Evolutionary conservation across 2,797 vertebrate genomes (phyloP).

Genomic region (Picus viridis): DNA sequence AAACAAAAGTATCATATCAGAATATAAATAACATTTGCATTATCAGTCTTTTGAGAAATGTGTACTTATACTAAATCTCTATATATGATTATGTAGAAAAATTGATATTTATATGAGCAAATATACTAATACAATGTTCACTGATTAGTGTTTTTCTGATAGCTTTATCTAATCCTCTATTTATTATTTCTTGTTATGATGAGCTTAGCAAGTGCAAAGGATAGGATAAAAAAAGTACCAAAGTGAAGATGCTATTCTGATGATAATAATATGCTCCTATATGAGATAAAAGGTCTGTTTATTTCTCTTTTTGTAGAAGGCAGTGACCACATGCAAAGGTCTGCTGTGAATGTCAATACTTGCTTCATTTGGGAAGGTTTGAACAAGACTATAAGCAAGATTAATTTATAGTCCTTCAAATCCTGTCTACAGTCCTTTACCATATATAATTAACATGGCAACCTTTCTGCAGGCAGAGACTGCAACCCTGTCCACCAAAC

Average conservation of each 20-base stretch:
- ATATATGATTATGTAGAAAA: background rate
- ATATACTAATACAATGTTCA: background rate
- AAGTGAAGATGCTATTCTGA: background rate
- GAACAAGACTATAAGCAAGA: background rate
- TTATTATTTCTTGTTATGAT: too few relatives aligned
- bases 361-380: background rate
- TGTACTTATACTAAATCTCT: background rate
- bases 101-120: background rate
- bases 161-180: background rate
- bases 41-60: background rate
- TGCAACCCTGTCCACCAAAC: background rate
- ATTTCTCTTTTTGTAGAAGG: background rate
- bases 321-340: background rate
- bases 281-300: background rate
- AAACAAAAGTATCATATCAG: background rate
- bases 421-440: background rate
- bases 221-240: background rate
- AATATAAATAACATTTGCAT: background rate
- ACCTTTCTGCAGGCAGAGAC: background rate
- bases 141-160: background rate
- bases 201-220: rapidly evolving
- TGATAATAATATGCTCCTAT: background rate
- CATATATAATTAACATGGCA: rapidly evolving
- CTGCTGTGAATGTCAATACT: background rate
- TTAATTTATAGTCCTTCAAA: rapidly evolving